A percentile compares a stretch with the other conserved stretches of the same genome.
phyloP scores from a whole-genome alignment of 1,140 invertebrate species.

The Papilio polytes region DNA sequence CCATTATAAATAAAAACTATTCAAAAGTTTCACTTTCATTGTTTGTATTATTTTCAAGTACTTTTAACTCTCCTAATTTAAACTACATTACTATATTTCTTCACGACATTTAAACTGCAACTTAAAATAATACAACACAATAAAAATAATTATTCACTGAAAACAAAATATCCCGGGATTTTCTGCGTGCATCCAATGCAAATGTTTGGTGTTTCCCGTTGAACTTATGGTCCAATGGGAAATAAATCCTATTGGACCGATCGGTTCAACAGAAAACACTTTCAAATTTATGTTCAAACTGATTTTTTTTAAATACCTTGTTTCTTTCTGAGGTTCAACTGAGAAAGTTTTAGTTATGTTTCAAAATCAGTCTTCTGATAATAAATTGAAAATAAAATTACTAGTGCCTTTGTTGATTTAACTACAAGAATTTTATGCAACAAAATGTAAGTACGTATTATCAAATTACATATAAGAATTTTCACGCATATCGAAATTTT shows the following conservation, averaged over 20 bases:
- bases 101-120: conserved; percentile 27
- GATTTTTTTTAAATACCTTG: not conserved
- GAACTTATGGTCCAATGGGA: no score
- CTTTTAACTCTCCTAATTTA: not conserved
- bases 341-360: conserved; percentile 6
- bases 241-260: no score
- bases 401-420: not conserved
- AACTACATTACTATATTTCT: conserved; percentile 5
- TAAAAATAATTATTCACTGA: conserved; percentile 50
- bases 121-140: conserved; percentile 51
- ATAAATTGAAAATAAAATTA: conserved; percentile 33
- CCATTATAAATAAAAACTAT: conserved; percentile 25
- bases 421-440: not conserved
- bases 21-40: conserved; percentile 19
- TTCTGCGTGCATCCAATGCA: conserved; percentile 49
- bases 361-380: conserved; percentile 51
- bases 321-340: not conserved
- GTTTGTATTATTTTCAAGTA: conserved; percentile 7
- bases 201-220: no score
- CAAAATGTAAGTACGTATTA: not conserved
- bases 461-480: not conserved
- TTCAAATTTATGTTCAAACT: not conserved
- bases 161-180: conserved; percentile 45
- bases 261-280: not conserved
- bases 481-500: not conserved